Evolutionary conservation across 2,888 invertebrate genomes (phyloP).

Genomic region (Andrena haemorrhoa): DNA sequence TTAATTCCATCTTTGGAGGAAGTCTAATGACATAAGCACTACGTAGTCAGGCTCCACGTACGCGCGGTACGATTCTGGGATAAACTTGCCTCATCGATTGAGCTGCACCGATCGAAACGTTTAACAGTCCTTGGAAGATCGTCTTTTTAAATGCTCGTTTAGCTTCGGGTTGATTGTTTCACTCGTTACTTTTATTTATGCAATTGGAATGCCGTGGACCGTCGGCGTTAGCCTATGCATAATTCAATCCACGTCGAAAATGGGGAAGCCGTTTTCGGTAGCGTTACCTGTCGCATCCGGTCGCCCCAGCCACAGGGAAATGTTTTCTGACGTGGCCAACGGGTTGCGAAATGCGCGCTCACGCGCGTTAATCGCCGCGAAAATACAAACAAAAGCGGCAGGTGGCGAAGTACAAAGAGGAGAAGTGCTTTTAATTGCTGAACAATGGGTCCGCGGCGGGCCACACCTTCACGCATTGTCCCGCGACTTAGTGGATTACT

Average conservation of each 20-base stretch:
- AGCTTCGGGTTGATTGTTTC: not conserved
- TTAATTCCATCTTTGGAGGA: slow-evolving; percentile 43
- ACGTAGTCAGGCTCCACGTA: slow-evolving; percentile 3
- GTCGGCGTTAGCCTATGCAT: slow-evolving; percentile 46
- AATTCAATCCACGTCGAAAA: slow-evolving; percentile 29
- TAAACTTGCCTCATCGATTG: not conserved
- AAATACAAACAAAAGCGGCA: slow-evolving; percentile 81
- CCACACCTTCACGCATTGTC: slow-evolving; percentile 81
- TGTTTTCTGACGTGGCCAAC: slow-evolving; percentile 77
- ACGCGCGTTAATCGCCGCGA: slow-evolving; percentile 67
- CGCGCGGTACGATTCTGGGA: not conserved
- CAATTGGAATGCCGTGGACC: not conserved
- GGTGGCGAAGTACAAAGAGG: slow-evolving; percentile 79
- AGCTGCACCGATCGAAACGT: not conserved
- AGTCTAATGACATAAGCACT: slow-evolving; percentile 43
- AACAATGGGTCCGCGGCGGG: slow-evolving; percentile 78
- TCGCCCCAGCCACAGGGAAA: slow-evolving; percentile 18
- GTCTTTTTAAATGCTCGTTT: not conserved
- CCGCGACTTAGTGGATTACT: slow-evolving; percentile 72
- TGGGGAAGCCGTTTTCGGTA: slow-evolving; percentile 21
- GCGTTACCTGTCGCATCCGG: slow-evolving; percentile 53
- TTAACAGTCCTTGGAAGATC: not conserved
- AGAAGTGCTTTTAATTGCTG: slow-evolving; percentile 83
- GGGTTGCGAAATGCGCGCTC: slow-evolving; percentile 79
- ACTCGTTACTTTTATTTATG: not conserved